These are phyloP conservation scores for Okapia johnstoni DNA, from an alignment of 2,113 vertebrate genomes.

Conservation along the genomic window DNA sequence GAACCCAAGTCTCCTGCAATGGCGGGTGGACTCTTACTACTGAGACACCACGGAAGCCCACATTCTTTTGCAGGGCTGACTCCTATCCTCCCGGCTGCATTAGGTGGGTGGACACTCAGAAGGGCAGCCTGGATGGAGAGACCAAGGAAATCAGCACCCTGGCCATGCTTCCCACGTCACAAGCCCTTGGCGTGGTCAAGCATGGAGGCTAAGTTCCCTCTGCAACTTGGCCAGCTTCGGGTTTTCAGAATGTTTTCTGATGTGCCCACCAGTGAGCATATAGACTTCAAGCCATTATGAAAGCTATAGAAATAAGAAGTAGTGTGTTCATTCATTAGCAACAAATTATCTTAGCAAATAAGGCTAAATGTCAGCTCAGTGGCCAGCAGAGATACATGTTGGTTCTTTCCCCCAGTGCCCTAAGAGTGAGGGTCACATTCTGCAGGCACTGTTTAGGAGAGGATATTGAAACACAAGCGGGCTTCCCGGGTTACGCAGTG, in stretches of 20 bases:
- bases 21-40: not conserved
- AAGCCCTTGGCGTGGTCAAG: not conserved
- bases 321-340: conserved; percentile 43
- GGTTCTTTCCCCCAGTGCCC: not conserved
- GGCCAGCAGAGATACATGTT: not conserved
- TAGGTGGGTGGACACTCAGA: not conserved
- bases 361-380: conserved; percentile 16
- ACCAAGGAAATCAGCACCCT: not conserved
- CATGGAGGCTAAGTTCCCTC: not conserved
- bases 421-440: not conserved
- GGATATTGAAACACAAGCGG: not conserved
- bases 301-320: conserved; percentile 61
- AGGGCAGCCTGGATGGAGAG: not conserved
- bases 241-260: not conserved
- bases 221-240: not conserved
- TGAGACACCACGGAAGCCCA: not conserved
- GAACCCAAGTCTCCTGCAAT: not conserved
- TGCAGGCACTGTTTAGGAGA: not conserved
- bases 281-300: conserved; percentile 14
- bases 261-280: conserved; percentile 12
- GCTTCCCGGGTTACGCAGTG: not conserved
- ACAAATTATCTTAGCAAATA: conserved; percentile 58
- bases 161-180: not conserved
- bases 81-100: not conserved
- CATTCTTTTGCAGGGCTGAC: not conserved